A percentile compares a stretch with the other conserved stretches of the same genome.
phyloP scores from a whole-genome alignment of 2,797 vertebrate genomes.

The Ceyx erithaca region DNA sequence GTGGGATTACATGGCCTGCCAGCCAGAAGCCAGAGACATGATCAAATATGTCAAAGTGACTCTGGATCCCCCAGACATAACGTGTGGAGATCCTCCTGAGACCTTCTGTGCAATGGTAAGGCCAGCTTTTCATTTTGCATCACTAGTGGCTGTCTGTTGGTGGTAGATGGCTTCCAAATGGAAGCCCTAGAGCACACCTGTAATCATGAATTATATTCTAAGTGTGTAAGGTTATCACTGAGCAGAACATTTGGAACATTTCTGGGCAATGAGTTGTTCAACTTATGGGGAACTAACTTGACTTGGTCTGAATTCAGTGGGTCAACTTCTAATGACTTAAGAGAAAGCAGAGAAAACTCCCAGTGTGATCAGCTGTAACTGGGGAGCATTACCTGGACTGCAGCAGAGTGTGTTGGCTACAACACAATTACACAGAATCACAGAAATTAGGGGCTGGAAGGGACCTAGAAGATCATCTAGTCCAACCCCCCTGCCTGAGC shows the following conservation, averaged over 20 bases:
- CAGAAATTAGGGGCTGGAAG: no score
- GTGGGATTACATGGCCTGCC: constrained; percentile 99
- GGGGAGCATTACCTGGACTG: background rate
- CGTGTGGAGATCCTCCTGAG: constrained; percentile 96
- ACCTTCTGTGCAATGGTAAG: constrained; percentile 98
- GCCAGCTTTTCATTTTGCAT: constrained; percentile 7
- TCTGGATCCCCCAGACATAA: constrained; percentile 95
- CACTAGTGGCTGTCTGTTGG: background rate
- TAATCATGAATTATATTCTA: background rate
- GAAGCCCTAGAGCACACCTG: background rate
- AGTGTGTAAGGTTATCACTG: background rate
- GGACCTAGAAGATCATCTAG: no score
- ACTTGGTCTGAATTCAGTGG: background rate
- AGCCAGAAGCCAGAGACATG: constrained; percentile 96
- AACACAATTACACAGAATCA: background rate
- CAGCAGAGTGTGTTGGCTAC: background rate
- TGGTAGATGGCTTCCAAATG: background rate
- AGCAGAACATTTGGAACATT: background rate
- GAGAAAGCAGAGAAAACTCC: background rate
- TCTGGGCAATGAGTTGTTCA: background rate
- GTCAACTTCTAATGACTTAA: background rate
- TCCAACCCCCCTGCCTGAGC: no score
- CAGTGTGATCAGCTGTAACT: fast-evolving
- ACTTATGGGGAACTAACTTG: background rate
- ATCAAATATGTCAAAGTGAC: constrained; percentile 93